phyloP scores from a whole-genome alignment of 2,797 vertebrate genomes.

The Ctenochaetus hawaiiensis region DNA sequence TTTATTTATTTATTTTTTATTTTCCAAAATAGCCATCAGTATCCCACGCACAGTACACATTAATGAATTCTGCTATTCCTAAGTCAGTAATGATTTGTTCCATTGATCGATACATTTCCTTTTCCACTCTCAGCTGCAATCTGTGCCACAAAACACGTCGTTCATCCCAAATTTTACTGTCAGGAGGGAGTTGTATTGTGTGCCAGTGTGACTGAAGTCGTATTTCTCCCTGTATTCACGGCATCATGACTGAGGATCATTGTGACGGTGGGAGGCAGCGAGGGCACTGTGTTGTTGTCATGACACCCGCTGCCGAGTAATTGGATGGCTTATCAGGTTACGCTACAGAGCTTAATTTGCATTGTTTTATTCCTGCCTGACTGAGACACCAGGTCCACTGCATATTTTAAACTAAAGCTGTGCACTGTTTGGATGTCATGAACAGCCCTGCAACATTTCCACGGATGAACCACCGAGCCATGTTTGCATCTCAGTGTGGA shows the following conservation, averaged over 20 bases:
- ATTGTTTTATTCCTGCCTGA: conserved; percentile 55
- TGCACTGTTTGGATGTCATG: conserved; percentile 10
- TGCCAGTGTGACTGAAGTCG: conserved; percentile 46
- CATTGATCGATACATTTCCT: not conserved
- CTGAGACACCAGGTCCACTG: conserved; percentile 24
- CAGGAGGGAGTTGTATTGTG: conserved; percentile 41
- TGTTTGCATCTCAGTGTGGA: conserved; percentile 14
- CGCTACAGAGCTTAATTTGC: conserved; percentile 66
- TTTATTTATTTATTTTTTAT: conserved; percentile 39
- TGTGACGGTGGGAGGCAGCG: conserved; percentile 19
- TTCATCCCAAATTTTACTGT: conserved; percentile 26
- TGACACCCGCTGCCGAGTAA: conserved; percentile 75
- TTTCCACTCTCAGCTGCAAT: not conserved
- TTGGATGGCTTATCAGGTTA: conserved; percentile 73
- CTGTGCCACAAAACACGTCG: conserved; percentile 4
- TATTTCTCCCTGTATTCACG: conserved; percentile 57
- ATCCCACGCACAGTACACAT: not conserved
- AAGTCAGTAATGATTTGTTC: not conserved
- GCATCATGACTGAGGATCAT: conserved; percentile 53
- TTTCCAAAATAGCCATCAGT: not conserved
- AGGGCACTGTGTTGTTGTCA: conserved; percentile 72
- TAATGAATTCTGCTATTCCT: not conserved
- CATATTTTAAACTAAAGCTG: conserved; percentile 7
- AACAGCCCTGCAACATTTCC: not conserved
- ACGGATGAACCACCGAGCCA: not conserved